Conservation (phyloP, 2,797 vertebrate species). For the Lycodopsis pacificus region DNA sequence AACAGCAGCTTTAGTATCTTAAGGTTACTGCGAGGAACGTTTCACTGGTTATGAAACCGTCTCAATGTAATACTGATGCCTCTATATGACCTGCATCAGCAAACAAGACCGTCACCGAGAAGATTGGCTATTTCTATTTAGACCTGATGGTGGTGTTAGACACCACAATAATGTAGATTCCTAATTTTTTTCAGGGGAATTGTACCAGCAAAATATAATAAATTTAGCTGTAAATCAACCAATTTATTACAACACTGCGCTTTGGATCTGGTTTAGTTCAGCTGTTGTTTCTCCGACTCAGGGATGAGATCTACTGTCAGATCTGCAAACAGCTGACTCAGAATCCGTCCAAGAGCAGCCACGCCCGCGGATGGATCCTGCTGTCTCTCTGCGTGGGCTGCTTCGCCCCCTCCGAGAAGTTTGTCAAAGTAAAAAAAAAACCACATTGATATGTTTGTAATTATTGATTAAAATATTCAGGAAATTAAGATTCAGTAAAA, state of each 20-base stretch:
- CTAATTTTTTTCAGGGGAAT: background rate
- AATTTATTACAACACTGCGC: background rate
- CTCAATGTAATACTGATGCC: too few relatives aligned
- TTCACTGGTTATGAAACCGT: background rate
- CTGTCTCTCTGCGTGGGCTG: conserved; percentile 96
- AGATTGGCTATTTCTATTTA: too few relatives aligned
- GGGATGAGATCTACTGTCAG: conserved; percentile 99
- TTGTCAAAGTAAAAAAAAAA: conserved; percentile 90
- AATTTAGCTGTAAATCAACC: background rate
- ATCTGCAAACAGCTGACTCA: conserved; percentile 97
- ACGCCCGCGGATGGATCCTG: conserved; percentile 97
- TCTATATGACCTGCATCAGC: too few relatives aligned
- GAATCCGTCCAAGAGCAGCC: conserved; percentile 97
- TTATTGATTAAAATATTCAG: background rate
- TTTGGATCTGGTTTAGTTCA: background rate
- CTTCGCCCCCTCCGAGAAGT: conserved; percentile 96
- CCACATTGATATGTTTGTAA: background rate
- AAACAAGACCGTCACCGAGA: too few relatives aligned
- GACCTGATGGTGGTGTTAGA: too few relatives aligned
- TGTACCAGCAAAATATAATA: background rate
- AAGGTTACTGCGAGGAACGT: background rate
- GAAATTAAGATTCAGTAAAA: background rate
- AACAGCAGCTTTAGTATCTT: background rate
- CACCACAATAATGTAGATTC: too few relatives aligned
- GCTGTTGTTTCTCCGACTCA: conserved; percentile 58